phyloP scores from a whole-genome alignment of 2,113 vertebrate genomes.

The Platycercus adscitus region DNA sequence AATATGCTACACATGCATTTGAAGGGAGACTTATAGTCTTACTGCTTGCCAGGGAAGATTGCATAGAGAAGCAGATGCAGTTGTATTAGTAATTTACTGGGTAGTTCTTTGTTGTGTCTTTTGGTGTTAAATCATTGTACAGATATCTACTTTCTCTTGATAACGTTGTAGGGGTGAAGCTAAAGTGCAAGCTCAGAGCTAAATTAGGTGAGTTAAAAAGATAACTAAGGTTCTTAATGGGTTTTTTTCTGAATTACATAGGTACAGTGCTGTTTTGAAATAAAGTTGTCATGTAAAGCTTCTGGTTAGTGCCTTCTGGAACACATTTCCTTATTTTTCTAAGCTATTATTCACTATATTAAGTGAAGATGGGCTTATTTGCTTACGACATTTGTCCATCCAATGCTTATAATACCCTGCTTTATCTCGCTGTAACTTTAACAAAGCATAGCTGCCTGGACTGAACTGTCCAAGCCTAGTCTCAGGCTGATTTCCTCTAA shows the following conservation, averaged over 20 bases:
- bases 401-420: background rate
- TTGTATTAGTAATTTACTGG: background rate
- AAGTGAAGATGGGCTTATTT: background rate
- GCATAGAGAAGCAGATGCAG: background rate
- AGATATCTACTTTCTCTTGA: background rate
- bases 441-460: background rate
- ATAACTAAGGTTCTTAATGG: background rate
- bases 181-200: background rate
- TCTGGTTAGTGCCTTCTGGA: background rate
- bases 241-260: background rate
- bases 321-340: background rate
- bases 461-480: conserved; percentile 1
- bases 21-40: background rate
- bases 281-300: background rate
- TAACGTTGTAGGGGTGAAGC: background rate
- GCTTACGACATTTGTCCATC: background rate
- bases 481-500: conserved; percentile 10
- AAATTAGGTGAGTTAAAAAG: background rate
- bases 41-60: background rate
- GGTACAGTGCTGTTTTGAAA: background rate
- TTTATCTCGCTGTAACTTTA: conserved; percentile 32
- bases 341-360: background rate
- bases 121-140: background rate
- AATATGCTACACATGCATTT: background rate
- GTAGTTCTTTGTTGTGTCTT: background rate